Conservation (phyloP, 2,888 invertebrate genomes). For the Macrostomum cliftonense region DNA sequence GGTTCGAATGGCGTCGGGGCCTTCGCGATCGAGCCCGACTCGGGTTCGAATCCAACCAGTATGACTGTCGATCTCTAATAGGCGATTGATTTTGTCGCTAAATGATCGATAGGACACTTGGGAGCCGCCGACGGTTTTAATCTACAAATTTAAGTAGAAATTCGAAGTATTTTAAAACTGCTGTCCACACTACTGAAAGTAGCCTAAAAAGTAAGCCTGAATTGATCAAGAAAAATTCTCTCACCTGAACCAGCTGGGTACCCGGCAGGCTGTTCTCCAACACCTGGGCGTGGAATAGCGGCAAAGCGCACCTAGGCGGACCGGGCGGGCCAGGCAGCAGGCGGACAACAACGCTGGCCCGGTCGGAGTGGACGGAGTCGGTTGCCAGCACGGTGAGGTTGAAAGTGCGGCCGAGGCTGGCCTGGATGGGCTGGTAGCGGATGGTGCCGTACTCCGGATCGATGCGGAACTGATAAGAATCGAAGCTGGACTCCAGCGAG, state of each 20-base stretch:
- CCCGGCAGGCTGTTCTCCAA: neutral
- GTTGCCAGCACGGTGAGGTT: neutral
- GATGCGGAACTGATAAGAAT: conserved; percentile 1
- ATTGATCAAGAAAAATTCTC: too few species aligned
- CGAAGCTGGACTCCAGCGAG: neutral
- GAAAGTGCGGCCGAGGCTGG: neutral
- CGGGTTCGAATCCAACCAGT: too few species aligned
- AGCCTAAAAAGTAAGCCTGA: too few species aligned
- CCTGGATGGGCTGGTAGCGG: neutral
- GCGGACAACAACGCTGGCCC: neutral
- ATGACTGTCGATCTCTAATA: too few species aligned
- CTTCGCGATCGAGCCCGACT: too few species aligned
- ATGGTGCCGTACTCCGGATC: neutral
- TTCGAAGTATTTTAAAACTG: too few species aligned
- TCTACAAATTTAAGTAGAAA: too few species aligned
- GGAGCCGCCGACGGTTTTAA: too few species aligned
- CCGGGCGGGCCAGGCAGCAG: neutral
- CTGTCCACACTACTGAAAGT: too few species aligned
- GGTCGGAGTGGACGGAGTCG: neutral
- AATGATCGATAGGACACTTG: too few species aligned
- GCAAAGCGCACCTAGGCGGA: neutral
- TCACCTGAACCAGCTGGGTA: neutral
- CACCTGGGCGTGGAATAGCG: neutral
- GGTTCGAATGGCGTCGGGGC: too few species aligned
- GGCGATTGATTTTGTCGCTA: too few species aligned